phyloP scores from a whole-genome alignment of 2,888 invertebrate species.

The Oscheius sp. region DNA sequence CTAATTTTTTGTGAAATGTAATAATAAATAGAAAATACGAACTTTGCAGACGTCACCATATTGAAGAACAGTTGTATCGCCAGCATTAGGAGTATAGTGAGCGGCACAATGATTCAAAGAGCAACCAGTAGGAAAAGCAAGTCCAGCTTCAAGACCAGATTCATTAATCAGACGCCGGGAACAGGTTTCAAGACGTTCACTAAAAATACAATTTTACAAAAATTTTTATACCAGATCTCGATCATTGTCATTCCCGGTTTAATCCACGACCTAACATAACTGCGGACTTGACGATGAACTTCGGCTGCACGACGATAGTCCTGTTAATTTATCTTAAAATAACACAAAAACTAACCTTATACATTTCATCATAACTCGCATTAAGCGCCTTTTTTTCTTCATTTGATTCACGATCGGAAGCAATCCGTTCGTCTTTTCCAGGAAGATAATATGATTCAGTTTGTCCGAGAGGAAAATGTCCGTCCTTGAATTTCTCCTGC shows the following conservation, averaged over 20 bases:
- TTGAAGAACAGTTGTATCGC: slow-evolving; percentile 90
- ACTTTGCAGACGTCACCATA: slow-evolving; percentile 97
- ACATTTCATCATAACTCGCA: slow-evolving; percentile 87
- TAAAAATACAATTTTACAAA: slow-evolving; percentile 55
- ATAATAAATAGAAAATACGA: background rate
- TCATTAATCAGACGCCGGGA: slow-evolving; percentile 91
- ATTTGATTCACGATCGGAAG: slow-evolving; percentile 70
- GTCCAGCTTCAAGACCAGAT: slow-evolving; percentile 88
- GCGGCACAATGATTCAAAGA: slow-evolving; percentile 99
- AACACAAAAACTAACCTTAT: slow-evolving; percentile 74
- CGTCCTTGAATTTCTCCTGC: slow-evolving; percentile 79
- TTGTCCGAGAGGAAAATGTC: slow-evolving; percentile 81
- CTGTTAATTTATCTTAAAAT: slow-evolving; percentile 14
- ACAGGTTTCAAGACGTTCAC: slow-evolving; percentile 89
- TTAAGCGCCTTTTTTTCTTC: slow-evolving; percentile 85
- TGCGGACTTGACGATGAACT: slow-evolving; percentile 93
- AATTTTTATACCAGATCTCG: slow-evolving; percentile 81
- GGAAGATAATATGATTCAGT: slow-evolving; percentile 44
- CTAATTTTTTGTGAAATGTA: slow-evolving; percentile 27
- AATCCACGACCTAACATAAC: slow-evolving; percentile 90
- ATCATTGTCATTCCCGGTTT: slow-evolving; percentile 99
- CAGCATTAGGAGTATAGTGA: slow-evolving; percentile 98
- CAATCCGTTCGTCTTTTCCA: slow-evolving; percentile 64
- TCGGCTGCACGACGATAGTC: slow-evolving; percentile 87
- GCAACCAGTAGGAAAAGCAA: slow-evolving; percentile 92